Evolutionary conservation across 2,797 vertebrate genomes (phyloP).

Genomic region (Phrynocephalus guinanensis): DNA sequence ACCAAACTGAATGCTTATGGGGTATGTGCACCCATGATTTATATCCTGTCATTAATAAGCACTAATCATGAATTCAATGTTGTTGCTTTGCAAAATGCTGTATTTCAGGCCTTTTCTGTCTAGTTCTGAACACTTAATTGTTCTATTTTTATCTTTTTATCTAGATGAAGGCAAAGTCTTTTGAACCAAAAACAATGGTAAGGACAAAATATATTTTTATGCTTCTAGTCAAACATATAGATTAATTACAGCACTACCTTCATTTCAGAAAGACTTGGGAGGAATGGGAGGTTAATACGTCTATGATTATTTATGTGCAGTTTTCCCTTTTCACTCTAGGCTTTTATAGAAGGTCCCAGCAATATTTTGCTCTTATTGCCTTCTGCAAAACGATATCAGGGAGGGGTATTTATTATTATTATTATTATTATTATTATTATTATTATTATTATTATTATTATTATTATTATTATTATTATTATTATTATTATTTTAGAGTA

Average conservation of each 20-base stretch:
- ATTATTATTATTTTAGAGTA: no score
- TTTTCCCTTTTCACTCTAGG: neutral
- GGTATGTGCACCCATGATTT: neutral
- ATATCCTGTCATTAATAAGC: neutral
- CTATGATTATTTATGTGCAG: no score
- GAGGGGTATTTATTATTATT: neutral
- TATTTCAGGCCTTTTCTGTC: constrained; percentile 16
- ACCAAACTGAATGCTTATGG: neutral
- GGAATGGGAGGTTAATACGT: no score
- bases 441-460: no score
- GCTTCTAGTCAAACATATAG: neutral
- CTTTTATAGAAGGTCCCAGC: neutral
- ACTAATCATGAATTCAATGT: neutral
- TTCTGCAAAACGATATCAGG: neutral
- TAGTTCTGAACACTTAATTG: neutral
- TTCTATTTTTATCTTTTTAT: constrained; percentile 21
- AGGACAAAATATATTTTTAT: constrained; percentile 56
- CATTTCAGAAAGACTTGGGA: neutral
- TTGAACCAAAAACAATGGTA: constrained; percentile 80
- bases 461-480: no score
- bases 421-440: no score
- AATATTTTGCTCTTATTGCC: neutral
- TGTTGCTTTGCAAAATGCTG: neutral
- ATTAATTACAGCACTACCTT: neutral
- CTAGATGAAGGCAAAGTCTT: constrained; percentile 82